These are phyloP conservation scores for Beroe forskalii DNA, from an alignment of 37 sponge, comb jelly and placozoan genomes.

Conservation along the genomic window DNA sequence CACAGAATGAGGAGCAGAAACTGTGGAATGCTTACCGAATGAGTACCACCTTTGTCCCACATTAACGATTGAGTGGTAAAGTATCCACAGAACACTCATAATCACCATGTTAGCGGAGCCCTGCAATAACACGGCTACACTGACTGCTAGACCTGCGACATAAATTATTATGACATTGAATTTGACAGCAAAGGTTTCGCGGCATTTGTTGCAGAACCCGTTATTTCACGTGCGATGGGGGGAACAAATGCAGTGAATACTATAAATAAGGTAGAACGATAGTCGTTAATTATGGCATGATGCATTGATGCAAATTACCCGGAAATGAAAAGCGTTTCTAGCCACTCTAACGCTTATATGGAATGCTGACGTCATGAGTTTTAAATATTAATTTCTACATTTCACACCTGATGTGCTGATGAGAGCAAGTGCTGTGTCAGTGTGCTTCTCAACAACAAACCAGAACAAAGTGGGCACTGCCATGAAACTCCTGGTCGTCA, in stretches of 20 bases:
- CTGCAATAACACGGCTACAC: conserved; percentile 70
- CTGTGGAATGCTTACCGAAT: conserved; percentile 75
- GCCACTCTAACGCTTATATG: too few species aligned
- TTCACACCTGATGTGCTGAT: conserved; percentile 12
- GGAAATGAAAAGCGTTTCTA: too few species aligned
- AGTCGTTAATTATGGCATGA: too few species aligned
- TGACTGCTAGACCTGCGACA: conserved; percentile 72
- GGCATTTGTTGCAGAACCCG: too few species aligned
- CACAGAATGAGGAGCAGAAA: too few species aligned
- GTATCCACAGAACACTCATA: conserved; percentile 72
- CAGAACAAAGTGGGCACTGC: conserved; percentile 83
- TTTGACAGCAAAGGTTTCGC: too few species aligned
- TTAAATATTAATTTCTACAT: too few species aligned
- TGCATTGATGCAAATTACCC: neutral
- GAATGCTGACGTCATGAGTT: too few species aligned
- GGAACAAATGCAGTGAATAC: too few species aligned
- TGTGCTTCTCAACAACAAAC: conserved; percentile 69
- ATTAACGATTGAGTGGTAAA: conserved; percentile 87
- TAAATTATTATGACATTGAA: neutral
- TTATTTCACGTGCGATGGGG: too few species aligned
- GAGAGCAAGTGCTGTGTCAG: conserved; percentile 69
- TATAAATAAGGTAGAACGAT: too few species aligned
- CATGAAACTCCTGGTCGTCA: neutral
- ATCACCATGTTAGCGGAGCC: conserved; percentile 84
- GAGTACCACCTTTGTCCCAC: conserved; percentile 91